Base-by-base conservation (phyloP, 2,113 vertebrate species). In the Pholis gunnellus region DNA sequence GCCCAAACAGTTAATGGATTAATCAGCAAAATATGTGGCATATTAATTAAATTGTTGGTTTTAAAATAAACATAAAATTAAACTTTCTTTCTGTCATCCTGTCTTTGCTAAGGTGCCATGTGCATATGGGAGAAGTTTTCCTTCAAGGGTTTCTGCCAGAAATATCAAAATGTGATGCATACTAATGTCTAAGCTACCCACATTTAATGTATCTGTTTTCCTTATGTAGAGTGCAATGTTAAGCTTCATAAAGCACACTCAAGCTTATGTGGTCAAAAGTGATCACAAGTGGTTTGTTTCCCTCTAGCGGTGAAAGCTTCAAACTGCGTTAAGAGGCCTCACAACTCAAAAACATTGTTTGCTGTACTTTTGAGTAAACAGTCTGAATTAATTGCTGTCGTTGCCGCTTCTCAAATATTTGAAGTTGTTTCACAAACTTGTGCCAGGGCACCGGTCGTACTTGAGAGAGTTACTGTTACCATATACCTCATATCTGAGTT, bases 281-380 rank as follows among this genome's bases (percentile, higher is more conserved):
- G 10, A 60, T 42, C n/a, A 71, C n/a, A 15, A 17, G 48, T 48
- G 5, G 25, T 61, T 68, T 80, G 64, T 63, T 34, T 75, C 57
- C n/a, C 69, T 83, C 81, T 72, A 61, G 75, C 42, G 68, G 64
- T 54, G 10, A 52, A 57, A 15, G 6, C 0, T 13, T 75, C 9
- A 68, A 52, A 82, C 75, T 78, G n/a, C 69, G 61, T 20, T 36
- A 57, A 2, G 20, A 71, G 22, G 25, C 2, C 6, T 13, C 15
- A 68, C 4, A 59, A 14, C 18, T 31, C 48, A 10, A 69, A 71
- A 29, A 34, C 2, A 34, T 27, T 11, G 14, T 65, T 59, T 40
- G 14, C 5, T 61, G 13, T 36, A 44, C 18, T 40, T 65, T 25
- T 63, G 15, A 29, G 20, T 9, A 13, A 59, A 31, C 5, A 20